Conservation (phyloP, 2,888 invertebrate genomes). For the Polyommatus icarus region DNA sequence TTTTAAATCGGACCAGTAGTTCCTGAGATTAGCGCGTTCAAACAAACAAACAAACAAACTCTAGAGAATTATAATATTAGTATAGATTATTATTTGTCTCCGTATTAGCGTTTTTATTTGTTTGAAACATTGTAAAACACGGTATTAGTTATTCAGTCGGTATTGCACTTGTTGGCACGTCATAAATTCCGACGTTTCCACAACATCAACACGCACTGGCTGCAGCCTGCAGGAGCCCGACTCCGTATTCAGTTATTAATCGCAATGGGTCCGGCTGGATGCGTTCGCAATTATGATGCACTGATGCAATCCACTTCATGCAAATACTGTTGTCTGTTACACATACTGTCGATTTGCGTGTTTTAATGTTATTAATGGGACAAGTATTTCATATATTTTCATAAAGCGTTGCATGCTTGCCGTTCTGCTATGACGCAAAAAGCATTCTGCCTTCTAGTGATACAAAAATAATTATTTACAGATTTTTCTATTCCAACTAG, state of each 20-base stretch:
- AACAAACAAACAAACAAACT: too few species aligned
- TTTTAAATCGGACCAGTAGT: too few species aligned
- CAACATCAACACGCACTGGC: background rate
- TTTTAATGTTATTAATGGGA: constrained; percentile 20
- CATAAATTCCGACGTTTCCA: constrained; percentile 20
- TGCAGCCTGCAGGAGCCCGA: background rate
- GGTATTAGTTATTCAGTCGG: background rate
- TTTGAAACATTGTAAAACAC: background rate
- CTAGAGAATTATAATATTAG: too few species aligned
- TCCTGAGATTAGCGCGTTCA: too few species aligned
- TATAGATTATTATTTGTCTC: background rate
- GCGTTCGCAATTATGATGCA: constrained; percentile 26
- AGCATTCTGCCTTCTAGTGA: background rate
- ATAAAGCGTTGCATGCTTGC: background rate
- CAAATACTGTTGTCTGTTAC: constrained; percentile 15
- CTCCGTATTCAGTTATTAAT: constrained; percentile 27
- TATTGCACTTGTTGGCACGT: constrained; percentile 27
- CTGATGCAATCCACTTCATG: constrained; percentile 30
- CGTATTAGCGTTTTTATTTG: background rate
- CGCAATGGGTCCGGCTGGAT: constrained; percentile 22
- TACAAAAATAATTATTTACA: background rate
- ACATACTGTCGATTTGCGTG: constrained; percentile 22
- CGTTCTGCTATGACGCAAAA: background rate
- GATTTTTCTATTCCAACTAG: background rate
- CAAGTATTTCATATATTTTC: constrained; percentile 21